These are phyloP conservation scores for Falco punctatus DNA, from an alignment of 2,113 vertebrate species.

Conservation along the genomic window DNA sequence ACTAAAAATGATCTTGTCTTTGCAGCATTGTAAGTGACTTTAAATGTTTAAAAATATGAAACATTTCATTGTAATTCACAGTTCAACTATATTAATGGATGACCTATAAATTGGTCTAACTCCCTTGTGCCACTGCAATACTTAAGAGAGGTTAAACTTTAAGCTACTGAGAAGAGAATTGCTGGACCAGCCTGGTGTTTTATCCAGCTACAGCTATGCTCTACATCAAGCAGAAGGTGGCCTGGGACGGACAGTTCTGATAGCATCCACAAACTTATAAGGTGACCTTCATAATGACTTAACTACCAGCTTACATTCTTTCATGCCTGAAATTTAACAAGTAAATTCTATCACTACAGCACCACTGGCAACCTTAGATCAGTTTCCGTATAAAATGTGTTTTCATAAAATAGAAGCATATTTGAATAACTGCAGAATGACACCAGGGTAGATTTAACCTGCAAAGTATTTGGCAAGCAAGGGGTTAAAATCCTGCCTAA, in stretches of 20 bases:
- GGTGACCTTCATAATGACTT: not conserved
- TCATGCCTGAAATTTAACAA: not conserved
- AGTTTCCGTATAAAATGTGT: not conserved
- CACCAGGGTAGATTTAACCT: not conserved
- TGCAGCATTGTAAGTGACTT: not conserved
- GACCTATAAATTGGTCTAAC: not conserved
- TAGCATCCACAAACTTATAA: not conserved
- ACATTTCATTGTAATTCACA: not conserved
- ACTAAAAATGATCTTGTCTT: not conserved
- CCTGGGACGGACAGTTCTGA: not conserved
- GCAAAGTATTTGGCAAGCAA: not conserved
- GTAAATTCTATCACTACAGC: not conserved
- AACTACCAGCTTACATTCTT: not conserved
- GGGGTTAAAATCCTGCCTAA: constrained; percentile 46
- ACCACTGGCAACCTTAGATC: not conserved
- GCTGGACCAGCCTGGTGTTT: not conserved
- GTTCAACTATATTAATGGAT: not conserved
- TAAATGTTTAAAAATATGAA: not conserved
- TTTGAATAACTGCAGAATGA: not conserved
- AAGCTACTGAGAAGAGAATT: not conserved
- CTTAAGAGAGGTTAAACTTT: not conserved
- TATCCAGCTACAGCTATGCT: not conserved
- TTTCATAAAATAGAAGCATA: not conserved
- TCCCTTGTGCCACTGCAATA: not conserved
- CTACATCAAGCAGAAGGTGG: not conserved